phyloP scores from a whole-genome alignment of 2,888 invertebrate species.

The Xanthostigma xanthostigma region DNA sequence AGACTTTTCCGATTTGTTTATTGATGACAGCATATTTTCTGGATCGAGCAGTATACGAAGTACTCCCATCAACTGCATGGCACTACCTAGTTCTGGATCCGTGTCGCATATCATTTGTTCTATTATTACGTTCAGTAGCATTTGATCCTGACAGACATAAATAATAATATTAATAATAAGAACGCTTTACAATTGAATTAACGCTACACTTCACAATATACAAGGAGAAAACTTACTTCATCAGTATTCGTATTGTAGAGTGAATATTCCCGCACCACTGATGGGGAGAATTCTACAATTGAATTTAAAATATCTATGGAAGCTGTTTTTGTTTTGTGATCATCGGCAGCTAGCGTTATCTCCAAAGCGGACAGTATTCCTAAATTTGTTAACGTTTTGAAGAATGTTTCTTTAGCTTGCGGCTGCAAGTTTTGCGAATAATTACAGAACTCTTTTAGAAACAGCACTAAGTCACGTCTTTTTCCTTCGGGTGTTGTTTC shows the following conservation, averaged over 20 bases:
- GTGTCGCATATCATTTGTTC: slow-evolving; percentile 95
- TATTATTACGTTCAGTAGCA: slow-evolving; percentile 91
- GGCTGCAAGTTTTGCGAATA: slow-evolving; percentile 98
- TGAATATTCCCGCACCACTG: slow-evolving; percentile 93
- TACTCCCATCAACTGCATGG: slow-evolving; percentile 92
- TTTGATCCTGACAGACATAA: slow-evolving; percentile 59
- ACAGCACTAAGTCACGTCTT: slow-evolving; percentile 86
- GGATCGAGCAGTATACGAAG: slow-evolving; percentile 87
- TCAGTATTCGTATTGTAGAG: slow-evolving; percentile 82
- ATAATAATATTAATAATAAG: background rate
- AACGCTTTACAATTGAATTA: background rate
- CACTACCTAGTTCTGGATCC: slow-evolving; percentile 94
- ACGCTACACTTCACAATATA: background rate
- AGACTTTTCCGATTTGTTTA: slow-evolving; percentile 91
- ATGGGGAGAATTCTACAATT: slow-evolving; percentile 96
- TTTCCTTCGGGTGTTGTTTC: slow-evolving; percentile 71
- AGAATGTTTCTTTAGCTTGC: slow-evolving; percentile 92
- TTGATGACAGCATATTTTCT: slow-evolving; percentile 90
- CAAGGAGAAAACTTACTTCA: slow-evolving; percentile 44
- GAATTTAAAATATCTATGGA: slow-evolving; percentile 97
- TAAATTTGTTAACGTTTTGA: slow-evolving; percentile 80
- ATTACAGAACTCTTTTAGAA: slow-evolving; percentile 97
- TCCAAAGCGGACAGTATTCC: slow-evolving; percentile 82
- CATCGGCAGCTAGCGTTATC: slow-evolving; percentile 81
- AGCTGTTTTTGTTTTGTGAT: slow-evolving; percentile 87